These are phyloP conservation scores for Hypselothyrea guttata DNA, from an alignment of 2,888 invertebrate genomes.

Conservation along the genomic window DNA sequence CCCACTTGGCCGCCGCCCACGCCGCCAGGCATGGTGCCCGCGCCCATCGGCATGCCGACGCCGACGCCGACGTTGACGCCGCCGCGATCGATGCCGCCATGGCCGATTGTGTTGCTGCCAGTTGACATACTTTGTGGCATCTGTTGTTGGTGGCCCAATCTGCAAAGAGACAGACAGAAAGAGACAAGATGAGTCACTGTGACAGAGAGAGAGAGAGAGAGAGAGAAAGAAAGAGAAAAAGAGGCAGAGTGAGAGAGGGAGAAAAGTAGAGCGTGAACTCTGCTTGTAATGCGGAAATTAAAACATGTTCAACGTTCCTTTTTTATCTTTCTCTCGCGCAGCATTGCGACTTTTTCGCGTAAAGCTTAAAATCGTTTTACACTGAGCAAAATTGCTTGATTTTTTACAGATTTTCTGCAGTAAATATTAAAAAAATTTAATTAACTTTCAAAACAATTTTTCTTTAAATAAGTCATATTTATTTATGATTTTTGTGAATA, in stretches of 20 bases:
- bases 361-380: conserved; percentile 14
- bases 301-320: conserved; percentile 66
- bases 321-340: conserved; percentile 21
- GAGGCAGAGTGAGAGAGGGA: neutral
- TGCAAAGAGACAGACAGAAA: conserved; percentile 51
- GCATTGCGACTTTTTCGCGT: conserved; percentile 1
- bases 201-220: conserved; percentile 14
- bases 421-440: too few species aligned
- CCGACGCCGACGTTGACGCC: conserved; percentile 55
- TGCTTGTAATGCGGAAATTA: conserved; percentile 76
- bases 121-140: conserved; percentile 84
- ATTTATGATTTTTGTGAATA: too few species aligned
- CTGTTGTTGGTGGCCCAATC: conserved; percentile 82
- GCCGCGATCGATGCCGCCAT: conserved; percentile 80
- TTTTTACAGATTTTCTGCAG: too few species aligned
- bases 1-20: conserved; percentile 67
- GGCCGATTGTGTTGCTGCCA: conserved; percentile 84
- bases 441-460: too few species aligned
- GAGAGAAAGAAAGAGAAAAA: neutral
- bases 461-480: too few species aligned
- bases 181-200: neutral
- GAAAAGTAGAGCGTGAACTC: neutral
- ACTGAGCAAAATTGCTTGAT: too few species aligned
- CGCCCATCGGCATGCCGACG: conserved; percentile 72
- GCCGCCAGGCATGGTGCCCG: conserved; percentile 72